These are phyloP conservation scores for Metopolophium dirhodum DNA, from an alignment of 1,140 invertebrate species.

Conservation along the genomic window DNA sequence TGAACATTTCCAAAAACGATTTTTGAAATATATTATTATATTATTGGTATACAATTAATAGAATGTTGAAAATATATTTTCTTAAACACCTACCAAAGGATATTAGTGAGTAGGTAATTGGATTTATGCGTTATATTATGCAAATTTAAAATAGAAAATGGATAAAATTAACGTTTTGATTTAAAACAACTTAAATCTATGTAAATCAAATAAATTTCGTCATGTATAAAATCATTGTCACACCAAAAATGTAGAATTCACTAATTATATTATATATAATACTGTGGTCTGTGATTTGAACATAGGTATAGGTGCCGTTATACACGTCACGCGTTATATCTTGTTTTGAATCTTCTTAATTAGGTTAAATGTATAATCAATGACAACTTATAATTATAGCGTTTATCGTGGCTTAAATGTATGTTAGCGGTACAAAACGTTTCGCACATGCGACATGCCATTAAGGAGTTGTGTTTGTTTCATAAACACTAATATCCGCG, in stretches of 20 bases:
- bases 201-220: not conserved
- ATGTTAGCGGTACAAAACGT: not conserved
- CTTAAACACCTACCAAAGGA: not conserved
- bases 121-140: not conserved
- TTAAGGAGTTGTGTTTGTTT: not conserved
- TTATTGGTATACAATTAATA: not conserved
- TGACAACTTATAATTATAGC: not conserved
- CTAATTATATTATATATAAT: not conserved
- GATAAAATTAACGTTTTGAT: not conserved
- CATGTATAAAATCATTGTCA: not conserved
- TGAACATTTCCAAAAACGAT: not conserved
- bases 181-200: not conserved
- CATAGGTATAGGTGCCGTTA: not conserved
- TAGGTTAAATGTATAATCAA: slow-evolving; percentile 7
- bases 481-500: not conserved
- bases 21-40: not conserved
- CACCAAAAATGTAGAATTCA: not conserved
- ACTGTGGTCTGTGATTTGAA: not conserved
- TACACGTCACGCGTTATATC: not conserved
- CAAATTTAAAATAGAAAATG: too few species aligned
- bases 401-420: not conserved
- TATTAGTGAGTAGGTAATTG: not conserved
- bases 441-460: not conserved
- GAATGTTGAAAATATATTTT: not conserved
- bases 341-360: not conserved